Percentiles rank a stretch among this genome's conserved stretches.
These are phyloP conservation scores for Biston stratarius DNA, from an alignment of 2,888 invertebrate genomes.

Conservation along the genomic window DNA sequence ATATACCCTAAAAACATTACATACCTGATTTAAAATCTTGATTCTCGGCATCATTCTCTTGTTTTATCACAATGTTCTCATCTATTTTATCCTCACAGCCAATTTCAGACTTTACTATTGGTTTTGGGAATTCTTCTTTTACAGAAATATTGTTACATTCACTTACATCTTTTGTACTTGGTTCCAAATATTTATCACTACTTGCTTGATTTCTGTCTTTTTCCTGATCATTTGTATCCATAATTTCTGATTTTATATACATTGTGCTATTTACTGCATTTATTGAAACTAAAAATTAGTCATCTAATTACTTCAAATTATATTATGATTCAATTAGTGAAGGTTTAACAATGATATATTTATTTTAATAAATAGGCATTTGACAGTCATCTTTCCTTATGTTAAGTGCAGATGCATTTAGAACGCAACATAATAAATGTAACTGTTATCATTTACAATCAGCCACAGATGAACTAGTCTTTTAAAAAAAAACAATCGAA, in stretches of 20 bases:
- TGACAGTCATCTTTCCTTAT: too few species aligned
- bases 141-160: background rate
- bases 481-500: too few species aligned
- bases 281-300: background rate
- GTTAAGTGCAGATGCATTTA: too few species aligned
- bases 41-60: background rate
- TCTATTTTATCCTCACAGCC: background rate
- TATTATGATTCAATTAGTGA: too few species aligned
- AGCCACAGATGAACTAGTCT: too few species aligned
- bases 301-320: too few species aligned
- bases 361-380: too few species aligned
- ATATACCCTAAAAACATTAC: too few species aligned
- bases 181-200: background rate
- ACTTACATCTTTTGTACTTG: background rate
- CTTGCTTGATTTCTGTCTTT: background rate
- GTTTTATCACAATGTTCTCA: background rate
- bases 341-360: too few species aligned
- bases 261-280: background rate
- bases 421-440: too few species aligned
- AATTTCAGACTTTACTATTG: background rate
- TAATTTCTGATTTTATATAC: slow-evolving; percentile 12
- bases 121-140: background rate
- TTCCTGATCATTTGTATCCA: background rate
- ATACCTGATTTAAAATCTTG: background rate
- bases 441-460: too few species aligned